Conservation (phyloP, 2,797 vertebrate genomes). For the Distichodus sexfasciatus region DNA sequence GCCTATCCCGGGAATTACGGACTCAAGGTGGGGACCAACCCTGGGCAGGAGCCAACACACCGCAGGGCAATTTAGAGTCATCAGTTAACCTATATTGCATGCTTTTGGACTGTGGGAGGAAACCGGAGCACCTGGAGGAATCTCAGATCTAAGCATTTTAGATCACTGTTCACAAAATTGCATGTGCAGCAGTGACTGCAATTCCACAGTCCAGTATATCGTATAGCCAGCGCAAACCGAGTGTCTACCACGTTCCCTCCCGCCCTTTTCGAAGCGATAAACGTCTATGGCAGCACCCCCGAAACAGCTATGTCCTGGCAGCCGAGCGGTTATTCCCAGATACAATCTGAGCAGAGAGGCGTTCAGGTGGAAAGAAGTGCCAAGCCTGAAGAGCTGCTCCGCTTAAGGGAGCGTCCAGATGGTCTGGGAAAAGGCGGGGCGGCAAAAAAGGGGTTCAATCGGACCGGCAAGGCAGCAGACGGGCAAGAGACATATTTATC, state of each 20-base stretch:
- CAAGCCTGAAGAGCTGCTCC: slow-evolving; percentile 62
- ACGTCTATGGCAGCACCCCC: slow-evolving; percentile 40
- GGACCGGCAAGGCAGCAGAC: slow-evolving; percentile 48
- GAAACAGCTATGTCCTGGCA: slow-evolving; percentile 42
- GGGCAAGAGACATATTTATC: slow-evolving; percentile 44
- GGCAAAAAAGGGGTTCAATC: slow-evolving; percentile 66
- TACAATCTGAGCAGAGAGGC: slow-evolving; percentile 60
- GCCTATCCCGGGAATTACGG: too few species aligned
- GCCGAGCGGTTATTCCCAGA: slow-evolving; percentile 55
- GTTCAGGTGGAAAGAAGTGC: slow-evolving; percentile 66
- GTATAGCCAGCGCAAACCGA: too few species aligned
- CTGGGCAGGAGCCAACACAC: too few species aligned
- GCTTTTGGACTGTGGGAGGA: too few species aligned
- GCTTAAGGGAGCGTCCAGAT: slow-evolving; percentile 73
- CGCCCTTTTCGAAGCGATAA: not conserved
- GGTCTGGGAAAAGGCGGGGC: slow-evolving; percentile 57
- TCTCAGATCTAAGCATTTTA: too few species aligned
- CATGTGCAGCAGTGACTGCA: too few species aligned
- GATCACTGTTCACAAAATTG: too few species aligned
- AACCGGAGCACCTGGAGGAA: too few species aligned
- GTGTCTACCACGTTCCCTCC: not conserved
- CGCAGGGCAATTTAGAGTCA: too few species aligned
- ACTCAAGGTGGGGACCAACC: too few species aligned
- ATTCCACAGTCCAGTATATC: too few species aligned
- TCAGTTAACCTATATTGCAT: too few species aligned